A percentile compares a stretch with the other conserved stretches of the same genome.
Evolutionary conservation across 2,888 invertebrate genomes (phyloP).

Genomic region (Eilema caniola): DNA sequence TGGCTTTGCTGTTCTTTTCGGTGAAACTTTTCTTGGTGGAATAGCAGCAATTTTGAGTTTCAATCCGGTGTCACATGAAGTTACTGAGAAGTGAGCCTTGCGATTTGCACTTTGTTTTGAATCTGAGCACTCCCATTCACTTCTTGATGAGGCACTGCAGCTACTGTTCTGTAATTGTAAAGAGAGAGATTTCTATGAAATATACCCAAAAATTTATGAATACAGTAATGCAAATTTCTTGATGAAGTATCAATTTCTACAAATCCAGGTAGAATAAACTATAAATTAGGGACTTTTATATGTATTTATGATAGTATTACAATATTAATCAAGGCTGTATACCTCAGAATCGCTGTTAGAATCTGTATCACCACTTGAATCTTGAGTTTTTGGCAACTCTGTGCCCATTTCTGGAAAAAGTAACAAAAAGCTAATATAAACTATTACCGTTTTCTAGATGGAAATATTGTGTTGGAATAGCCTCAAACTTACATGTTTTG

Average conservation of each 20-base stretch:
- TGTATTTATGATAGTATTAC: not conserved
- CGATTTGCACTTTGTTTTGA: slow-evolving; percentile 68
- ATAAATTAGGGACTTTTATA: not conserved
- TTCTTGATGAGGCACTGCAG: slow-evolving; percentile 75
- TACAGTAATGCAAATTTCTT: not conserved
- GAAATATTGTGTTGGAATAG: slow-evolving; percentile 6
- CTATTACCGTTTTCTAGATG: not conserved
- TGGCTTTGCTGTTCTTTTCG: slow-evolving; percentile 72
- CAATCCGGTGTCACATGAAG: slow-evolving; percentile 87
- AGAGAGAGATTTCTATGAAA: slow-evolving; percentile 13
- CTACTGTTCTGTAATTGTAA: slow-evolving; percentile 75
- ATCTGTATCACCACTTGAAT: slow-evolving; percentile 86
- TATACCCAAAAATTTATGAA: not conserved
- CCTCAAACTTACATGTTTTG: slow-evolving; percentile 49
- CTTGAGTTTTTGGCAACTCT: slow-evolving; percentile 83
- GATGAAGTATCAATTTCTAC: not conserved
- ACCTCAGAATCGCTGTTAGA: slow-evolving; percentile 88
- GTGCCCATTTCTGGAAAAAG: slow-evolving; percentile 83
- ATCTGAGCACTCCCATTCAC: slow-evolving; percentile 80
- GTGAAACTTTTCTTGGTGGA: slow-evolving; percentile 78
- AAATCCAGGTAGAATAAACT: not conserved
- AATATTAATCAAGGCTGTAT: slow-evolving; percentile 36
- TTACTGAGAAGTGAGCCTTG: slow-evolving; percentile 88
- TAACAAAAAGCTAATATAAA: not conserved
- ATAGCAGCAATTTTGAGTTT: slow-evolving; percentile 88